phyloP scores from a whole-genome alignment of 2,113 vertebrate genomes.

The Mystacornis crossleyi region DNA sequence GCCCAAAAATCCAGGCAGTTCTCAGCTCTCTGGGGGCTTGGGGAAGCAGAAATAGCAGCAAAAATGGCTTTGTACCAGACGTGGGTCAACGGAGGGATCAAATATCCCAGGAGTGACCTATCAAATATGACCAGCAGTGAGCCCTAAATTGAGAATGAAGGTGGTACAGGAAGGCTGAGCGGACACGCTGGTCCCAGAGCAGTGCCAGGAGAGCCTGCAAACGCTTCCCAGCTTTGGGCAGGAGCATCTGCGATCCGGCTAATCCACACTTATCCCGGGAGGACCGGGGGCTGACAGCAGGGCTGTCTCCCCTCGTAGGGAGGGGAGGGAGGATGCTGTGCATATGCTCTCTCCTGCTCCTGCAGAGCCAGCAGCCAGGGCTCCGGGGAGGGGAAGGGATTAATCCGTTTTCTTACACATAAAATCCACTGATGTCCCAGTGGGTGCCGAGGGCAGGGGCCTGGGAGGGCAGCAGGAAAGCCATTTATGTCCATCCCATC shows the following conservation, averaged over 20 bases:
- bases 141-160: not conserved
- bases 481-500: not conserved
- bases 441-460: not conserved
- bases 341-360: not conserved
- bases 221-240: not conserved
- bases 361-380: not conserved
- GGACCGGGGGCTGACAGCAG: not conserved
- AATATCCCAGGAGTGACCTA: not conserved
- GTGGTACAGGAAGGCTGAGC: not conserved
- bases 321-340: not conserved
- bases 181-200: not conserved
- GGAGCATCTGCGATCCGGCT: constrained; percentile 6
- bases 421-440: not conserved
- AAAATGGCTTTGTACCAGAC: not conserved
- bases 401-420: not conserved
- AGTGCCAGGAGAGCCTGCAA: not conserved
- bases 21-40: not conserved
- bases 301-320: not conserved
- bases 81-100: fast-evolving
- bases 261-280: not conserved
- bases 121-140: too few species aligned
- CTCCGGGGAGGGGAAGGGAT: not conserved
- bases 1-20: not conserved
- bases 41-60: not conserved
- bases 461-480: not conserved